Conservation (phyloP, 2,797 vertebrate species). For the Pogoniulus pusillus region DNA sequence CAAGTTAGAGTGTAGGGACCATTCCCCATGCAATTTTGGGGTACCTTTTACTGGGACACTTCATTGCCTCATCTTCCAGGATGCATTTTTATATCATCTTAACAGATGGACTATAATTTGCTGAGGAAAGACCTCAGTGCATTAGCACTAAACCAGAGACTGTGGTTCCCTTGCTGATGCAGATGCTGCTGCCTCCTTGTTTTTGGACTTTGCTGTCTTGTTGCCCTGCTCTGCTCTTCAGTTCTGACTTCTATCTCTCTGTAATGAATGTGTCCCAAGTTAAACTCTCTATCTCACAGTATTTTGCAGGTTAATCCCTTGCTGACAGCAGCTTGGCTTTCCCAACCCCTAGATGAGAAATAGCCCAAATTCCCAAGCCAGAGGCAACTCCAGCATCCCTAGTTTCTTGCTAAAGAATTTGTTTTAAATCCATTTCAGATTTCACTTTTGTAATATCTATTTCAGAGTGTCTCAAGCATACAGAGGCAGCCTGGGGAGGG, state of each 20-base stretch:
- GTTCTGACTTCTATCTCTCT: background rate
- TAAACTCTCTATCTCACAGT: background rate
- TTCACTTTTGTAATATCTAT: background rate
- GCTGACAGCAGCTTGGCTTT: constrained; percentile 1
- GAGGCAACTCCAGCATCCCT: background rate
- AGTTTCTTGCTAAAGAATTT: background rate
- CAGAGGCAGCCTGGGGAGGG: background rate
- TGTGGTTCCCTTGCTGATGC: background rate
- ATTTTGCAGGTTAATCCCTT: constrained; percentile 10
- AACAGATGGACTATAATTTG: background rate
- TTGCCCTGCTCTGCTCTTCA: background rate
- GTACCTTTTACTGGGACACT: background rate
- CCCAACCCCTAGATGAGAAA: background rate
- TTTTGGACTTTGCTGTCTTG: background rate
- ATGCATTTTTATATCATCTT: background rate
- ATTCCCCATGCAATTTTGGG: background rate
- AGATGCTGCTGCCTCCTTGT: background rate
- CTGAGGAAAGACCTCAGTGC: background rate
- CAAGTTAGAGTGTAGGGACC: background rate
- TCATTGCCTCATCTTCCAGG: background rate
- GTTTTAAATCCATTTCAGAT: background rate
- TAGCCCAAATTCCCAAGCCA: background rate
- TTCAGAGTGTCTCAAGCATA: background rate
- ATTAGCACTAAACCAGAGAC: background rate
- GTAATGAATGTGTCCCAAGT: background rate